Base-by-base conservation (phyloP, 2,888 invertebrate species). In the Cephus pulcher region DNA sequence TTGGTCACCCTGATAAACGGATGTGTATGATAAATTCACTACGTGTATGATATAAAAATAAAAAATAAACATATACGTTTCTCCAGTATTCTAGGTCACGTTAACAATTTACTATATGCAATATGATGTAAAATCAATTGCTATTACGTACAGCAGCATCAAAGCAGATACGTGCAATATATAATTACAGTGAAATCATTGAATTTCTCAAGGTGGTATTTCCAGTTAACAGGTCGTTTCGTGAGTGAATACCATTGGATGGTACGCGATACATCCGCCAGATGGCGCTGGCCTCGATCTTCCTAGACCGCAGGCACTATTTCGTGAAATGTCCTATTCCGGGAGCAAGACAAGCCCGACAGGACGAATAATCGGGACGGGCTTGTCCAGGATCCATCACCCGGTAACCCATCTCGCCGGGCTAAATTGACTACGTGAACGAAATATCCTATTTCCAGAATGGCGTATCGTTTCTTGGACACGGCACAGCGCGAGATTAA, bases 401-500 rank as follows among this genome's bases (percentile, higher is more conserved):
- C 35, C 80, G 56, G 79, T 79, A 34, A 73, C 75, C 85, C 86
- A 85, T 87, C 84, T 83, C 81, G 76, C 76, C 79, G 78, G 23
- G 80, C 82, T 84, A 88, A 89, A 89, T 88, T 89, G 88, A 89
- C 87, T 88, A 89, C 89, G 89, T 89, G 89, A 86, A 85, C 86
- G 88, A 88, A 89, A 89, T 89, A 89, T 85, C 84, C 85, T 69
- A 79, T 79, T 77, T 75, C 74, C 75, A 77, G 75, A 68, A 82
- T 78, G 40, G 78, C 75, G 80, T 74, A 79, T 76, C 69, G 75
- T 33, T 75, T 73, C 78, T 76, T 80, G 71, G 68, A 79, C 71
- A 75, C 80, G 80, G 80, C 82, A 81, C 79, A 68, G 82, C 30
- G 79, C 69, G 83, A 82, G 82, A 85, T 84, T 83, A 85, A 84